Evolutionary conservation across 2,797 vertebrate species (phyloP).

Genomic region (Orientallactaga sibirica): DNA sequence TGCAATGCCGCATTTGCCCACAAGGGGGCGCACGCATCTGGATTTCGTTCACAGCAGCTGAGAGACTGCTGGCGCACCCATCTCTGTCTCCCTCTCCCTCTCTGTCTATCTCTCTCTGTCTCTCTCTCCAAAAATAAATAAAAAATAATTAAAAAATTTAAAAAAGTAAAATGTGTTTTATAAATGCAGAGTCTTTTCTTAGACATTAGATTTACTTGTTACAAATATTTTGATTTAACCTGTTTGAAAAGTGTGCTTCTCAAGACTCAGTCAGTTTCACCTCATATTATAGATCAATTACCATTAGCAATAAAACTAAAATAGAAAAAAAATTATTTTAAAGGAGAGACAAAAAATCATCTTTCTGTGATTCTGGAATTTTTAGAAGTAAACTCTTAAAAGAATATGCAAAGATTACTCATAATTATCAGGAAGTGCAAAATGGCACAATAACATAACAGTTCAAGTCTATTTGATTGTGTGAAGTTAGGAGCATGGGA

Average conservation of each 20-base stretch:
- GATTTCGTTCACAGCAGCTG: too few relatives aligned
- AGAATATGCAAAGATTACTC: neutral
- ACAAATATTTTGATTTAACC: constrained; percentile 43
- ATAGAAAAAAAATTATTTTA: constrained; percentile 12
- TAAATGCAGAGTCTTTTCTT: constrained; percentile 5
- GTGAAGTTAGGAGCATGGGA: neutral
- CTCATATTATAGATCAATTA: constrained; percentile 9
- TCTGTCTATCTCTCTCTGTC: too few relatives aligned
- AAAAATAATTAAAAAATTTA: too few relatives aligned
- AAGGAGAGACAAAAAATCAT: neutral
- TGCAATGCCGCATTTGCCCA: too few relatives aligned
- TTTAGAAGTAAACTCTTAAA: constrained; percentile 6
- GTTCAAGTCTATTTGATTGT: neutral
- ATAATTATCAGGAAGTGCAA: neutral
- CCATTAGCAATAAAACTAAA: neutral
- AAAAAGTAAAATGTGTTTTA: neutral
- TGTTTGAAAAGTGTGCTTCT: neutral
- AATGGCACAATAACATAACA: neutral
- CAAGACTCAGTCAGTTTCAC: neutral
- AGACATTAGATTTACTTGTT: constrained; percentile 13
- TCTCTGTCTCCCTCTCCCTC: too few relatives aligned
- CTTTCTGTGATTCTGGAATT: neutral
- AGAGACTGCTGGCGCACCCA: too few relatives aligned
- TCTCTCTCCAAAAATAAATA: too few relatives aligned
- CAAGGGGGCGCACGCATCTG: too few relatives aligned